Evolutionary conservation across 2,797 vertebrate species (phyloP).

Genomic region (Nannoperca australis): DNA sequence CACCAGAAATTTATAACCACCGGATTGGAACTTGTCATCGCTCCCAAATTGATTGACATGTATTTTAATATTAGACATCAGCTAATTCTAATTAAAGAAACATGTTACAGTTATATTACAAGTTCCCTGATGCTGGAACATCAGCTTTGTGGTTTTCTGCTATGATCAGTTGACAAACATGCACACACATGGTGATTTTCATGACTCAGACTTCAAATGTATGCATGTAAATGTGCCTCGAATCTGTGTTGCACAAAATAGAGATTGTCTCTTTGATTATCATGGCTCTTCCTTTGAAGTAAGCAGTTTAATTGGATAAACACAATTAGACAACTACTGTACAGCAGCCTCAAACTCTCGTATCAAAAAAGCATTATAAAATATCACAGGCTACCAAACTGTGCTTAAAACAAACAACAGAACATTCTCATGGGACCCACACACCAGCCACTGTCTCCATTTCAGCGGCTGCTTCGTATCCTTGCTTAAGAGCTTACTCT

Average conservation of each 20-base stretch:
- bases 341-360: slow-evolving; percentile 1
- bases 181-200: background rate
- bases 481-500: slow-evolving; percentile 49
- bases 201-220: no score
- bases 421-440: slow-evolving; percentile 42
- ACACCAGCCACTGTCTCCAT: slow-evolving; percentile 47
- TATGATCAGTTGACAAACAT: background rate
- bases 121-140: background rate
- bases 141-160: background rate
- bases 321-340: background rate
- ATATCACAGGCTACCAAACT: slow-evolving; percentile 49
- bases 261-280: background rate
- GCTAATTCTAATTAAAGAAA: background rate
- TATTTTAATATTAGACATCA: background rate
- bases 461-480: slow-evolving; percentile 44
- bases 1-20: background rate
- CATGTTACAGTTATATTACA: no score
- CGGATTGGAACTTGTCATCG: background rate
- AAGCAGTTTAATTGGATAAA: slow-evolving; percentile 22
- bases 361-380: slow-evolving; percentile 26
- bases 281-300: background rate
- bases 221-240: background rate
- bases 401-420: slow-evolving; percentile 58
- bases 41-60: background rate
- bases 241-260: background rate